Base-by-base conservation (phyloP, 2,113 vertebrate species). In the Panthera uncia region DNA sequence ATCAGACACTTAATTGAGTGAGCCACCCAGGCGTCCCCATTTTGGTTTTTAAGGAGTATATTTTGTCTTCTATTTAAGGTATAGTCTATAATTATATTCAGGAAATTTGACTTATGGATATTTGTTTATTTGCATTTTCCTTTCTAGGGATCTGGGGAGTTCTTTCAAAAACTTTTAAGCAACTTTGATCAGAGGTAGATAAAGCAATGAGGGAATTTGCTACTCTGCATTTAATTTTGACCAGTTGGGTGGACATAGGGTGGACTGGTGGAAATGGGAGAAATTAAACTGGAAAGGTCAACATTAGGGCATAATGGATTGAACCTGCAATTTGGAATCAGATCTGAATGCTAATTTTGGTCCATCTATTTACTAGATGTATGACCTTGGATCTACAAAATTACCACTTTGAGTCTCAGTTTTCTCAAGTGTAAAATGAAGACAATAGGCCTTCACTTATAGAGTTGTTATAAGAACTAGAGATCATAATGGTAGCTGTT, bases 121-220 rank as follows among this genome's bases (percentile, higher is more conserved):
- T 68, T 95, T 80, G 23, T 73, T 91, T 74, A 45, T 89, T 97
- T 97, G 68, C 27, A 50, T 87, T 81, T 89, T 93, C 38, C 80
- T 95, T 89, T 79, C 41, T 79, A 68, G 41, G 7, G 25, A 23
- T 74, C n/a, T 25, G n/a, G 12, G 48, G 57, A 65, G 6, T 63
- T 80, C 36, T 84, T 95, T 94, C 2, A 79, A 87, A 79, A 85
- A 63, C 63, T 71, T 31, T 15, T 82, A 83, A 95, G 33, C 55
- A 86, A 52, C 50, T 86, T 36, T 90, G 33, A 57, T 68, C 74
- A 50, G 23, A 78, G 14, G 41, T 66, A 38, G 19, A 86, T 48
- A 80, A 95, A 85, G 29, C 29, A 57, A 66, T 50, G 33, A 92
- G 68, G 25, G 7, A 63, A 79, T 57, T 81, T 92, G n/a, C 19